Evolutionary conservation across 2,113 vertebrate genomes (phyloP).

Genomic region (human): GRCh38 chr11:18957001-18957500

Average conservation of each 20-base stretch:
- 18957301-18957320: neutral
- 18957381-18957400: neutral
- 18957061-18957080: neutral
- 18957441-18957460: neutral
- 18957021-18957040: neutral
- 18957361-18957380: neutral
- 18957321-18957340: neutral
- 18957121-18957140: neutral
- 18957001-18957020: neutral
- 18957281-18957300: no score
- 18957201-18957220: neutral
- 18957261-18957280: neutral
- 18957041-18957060: neutral
- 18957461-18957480: neutral
- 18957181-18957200: neutral
- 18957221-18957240: neutral
- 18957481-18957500: neutral
- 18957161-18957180: neutral
- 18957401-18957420: neutral
- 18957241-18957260: neutral
- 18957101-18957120: accelerated
- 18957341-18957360: neutral
- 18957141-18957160: neutral
- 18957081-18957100: neutral
- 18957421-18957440: neutral